Evolutionary conservation across 2,888 invertebrate genomes (phyloP).

Genomic region (Metopia argyrocephala): DNA sequence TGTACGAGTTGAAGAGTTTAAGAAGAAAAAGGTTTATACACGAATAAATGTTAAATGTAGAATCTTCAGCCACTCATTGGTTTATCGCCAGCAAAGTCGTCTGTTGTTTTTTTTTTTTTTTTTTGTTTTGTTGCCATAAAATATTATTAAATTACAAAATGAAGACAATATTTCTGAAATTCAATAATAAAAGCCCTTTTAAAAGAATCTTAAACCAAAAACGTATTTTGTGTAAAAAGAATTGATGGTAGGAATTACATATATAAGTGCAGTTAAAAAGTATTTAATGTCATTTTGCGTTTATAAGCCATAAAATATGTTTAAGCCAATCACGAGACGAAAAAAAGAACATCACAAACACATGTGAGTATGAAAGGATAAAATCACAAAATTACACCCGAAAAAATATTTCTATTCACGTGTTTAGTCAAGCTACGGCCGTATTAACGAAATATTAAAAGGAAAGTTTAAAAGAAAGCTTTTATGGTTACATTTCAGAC

Average conservation of each 20-base stretch:
- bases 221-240: neutral
- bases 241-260: slow-evolving; percentile 70
- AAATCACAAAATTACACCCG: slow-evolving; percentile 1
- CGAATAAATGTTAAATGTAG: too few relatives aligned
- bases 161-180: slow-evolving; percentile 66
- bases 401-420: too few relatives aligned
- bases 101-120: too few relatives aligned
- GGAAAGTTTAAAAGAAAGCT: too few relatives aligned
- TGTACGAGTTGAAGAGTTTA: slow-evolving; percentile 49
- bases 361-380: neutral
- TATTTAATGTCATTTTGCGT: slow-evolving; percentile 76
- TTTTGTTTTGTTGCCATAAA: slow-evolving; percentile 69
- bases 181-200: slow-evolving; percentile 11
- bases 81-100: slow-evolving; percentile 39
- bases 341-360: neutral
- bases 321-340: slow-evolving; percentile 49
- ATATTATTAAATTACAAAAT: slow-evolving; percentile 76
- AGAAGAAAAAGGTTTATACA: too few relatives aligned
- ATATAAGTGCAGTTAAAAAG: slow-evolving; percentile 67
- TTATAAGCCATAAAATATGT: slow-evolving; percentile 68
- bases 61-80: slow-evolving; percentile 70
- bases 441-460: too few relatives aligned
- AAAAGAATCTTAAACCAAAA: neutral
- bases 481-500: too few relatives aligned
- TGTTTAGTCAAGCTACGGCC: too few relatives aligned